A percentile compares a stretch with the other conserved stretches of the same genome.
These are phyloP conservation scores for Tychaedon coryphoeus DNA, from an alignment of 2,113 vertebrate genomes.

Conservation along the genomic window DNA sequence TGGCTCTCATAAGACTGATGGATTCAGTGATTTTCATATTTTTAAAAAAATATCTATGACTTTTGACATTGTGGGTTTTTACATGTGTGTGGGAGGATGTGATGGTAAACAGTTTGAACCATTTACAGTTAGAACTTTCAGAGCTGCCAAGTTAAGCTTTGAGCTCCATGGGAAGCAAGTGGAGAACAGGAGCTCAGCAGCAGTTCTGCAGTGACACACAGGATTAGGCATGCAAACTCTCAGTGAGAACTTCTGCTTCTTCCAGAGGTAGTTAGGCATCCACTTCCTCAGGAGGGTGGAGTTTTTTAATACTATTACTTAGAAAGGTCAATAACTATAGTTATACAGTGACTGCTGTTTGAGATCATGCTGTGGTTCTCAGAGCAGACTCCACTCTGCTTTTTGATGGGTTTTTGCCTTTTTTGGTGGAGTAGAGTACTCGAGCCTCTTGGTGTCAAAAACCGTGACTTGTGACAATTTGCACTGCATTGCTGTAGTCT, in stretches of 20 bases:
- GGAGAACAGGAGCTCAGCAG: slow-evolving; percentile 27
- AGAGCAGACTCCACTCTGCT: background rate
- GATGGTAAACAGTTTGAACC: slow-evolving; percentile 27
- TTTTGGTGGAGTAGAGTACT: background rate
- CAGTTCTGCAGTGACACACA: slow-evolving; percentile 30
- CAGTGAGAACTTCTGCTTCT: slow-evolving; percentile 9
- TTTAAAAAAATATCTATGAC: background rate
- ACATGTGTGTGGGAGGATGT: slow-evolving; percentile 14
- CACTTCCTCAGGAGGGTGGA: background rate
- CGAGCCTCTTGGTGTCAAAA: background rate
- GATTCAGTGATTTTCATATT: background rate
- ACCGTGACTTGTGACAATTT: background rate
- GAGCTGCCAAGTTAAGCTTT: slow-evolving; percentile 42
- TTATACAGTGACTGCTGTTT: background rate
- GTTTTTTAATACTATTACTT: background rate
- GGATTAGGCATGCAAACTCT: background rate
- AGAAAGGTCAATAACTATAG: background rate
- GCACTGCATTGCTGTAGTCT: background rate
- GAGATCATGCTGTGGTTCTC: background rate
- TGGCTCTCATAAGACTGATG: background rate
- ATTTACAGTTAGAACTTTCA: slow-evolving; percentile 29
- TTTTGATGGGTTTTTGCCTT: background rate
- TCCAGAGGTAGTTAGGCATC: background rate
- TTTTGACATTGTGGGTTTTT: slow-evolving; percentile 5
- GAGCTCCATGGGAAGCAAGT: slow-evolving; percentile 34